Conservation (phyloP, 1,140 invertebrate genomes). For the Archivesica marissinica region DNA sequence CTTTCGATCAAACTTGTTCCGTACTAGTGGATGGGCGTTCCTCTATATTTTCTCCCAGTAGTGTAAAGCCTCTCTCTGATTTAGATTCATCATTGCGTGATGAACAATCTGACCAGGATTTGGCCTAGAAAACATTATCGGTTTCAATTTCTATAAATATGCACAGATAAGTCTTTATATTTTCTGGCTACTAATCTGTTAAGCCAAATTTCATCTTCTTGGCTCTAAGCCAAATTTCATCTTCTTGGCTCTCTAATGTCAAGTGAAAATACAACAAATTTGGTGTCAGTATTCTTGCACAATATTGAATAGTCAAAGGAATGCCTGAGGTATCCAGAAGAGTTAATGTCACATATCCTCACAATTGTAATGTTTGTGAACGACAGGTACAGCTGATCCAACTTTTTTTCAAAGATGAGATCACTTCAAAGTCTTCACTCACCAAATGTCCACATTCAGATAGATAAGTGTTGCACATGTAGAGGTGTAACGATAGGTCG, state of each 20-base stretch:
- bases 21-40: neutral
- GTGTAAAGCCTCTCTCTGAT: constrained; percentile 5
- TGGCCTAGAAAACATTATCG: constrained; percentile 20
- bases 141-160: constrained; percentile 23
- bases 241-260: neutral
- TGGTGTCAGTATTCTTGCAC: constrained; percentile 15
- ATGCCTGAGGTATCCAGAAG: constrained; percentile 35
- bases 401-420: neutral
- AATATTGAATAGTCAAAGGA: constrained; percentile 11
- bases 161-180: constrained; percentile 31
- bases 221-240: constrained; percentile 25
- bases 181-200: neutral
- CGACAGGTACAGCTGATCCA: constrained; percentile 29
- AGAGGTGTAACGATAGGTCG: too few relatives aligned
- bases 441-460: constrained; percentile 31
- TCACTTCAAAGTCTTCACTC: constrained; percentile 27
- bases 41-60: constrained; percentile 19
- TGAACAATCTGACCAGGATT: neutral
- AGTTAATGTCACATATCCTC: constrained; percentile 19
- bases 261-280: constrained; percentile 18
- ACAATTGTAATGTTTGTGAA: constrained; percentile 41
- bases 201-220: constrained; percentile 27
- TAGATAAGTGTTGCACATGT: constrained; percentile 44
- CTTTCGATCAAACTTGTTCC: neutral
- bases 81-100: neutral